Conservation (phyloP, 2,888 invertebrate genomes). For the Patella ulyssiponensis region DNA sequence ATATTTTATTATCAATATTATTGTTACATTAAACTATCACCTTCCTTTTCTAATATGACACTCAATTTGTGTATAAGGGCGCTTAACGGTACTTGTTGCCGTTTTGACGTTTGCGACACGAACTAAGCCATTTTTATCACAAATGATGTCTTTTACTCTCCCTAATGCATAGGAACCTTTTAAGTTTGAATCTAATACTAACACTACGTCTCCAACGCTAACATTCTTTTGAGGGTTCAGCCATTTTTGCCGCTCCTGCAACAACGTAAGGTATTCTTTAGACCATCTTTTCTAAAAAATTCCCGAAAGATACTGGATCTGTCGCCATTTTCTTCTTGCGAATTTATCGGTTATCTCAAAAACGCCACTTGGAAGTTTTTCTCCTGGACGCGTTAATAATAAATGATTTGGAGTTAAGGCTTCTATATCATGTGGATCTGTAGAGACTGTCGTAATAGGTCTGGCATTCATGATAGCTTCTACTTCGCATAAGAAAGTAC, state of each 20-base stretch:
- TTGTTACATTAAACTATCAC: too few relatives aligned
- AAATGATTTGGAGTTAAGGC: slow-evolving; percentile 39
- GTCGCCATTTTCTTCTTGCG: slow-evolving; percentile 34
- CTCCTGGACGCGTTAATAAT: slow-evolving; percentile 17
- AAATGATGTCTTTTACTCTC: not conserved
- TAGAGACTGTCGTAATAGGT: slow-evolving; percentile 32
- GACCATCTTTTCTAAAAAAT: slow-evolving; percentile 34
- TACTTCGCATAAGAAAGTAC: slow-evolving; percentile 36
- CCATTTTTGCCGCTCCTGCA: slow-evolving; percentile 33
- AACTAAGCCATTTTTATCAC: slow-evolving; percentile 16
- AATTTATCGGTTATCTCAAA: slow-evolving; percentile 33
- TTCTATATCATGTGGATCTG: slow-evolving; percentile 26
- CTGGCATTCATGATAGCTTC: slow-evolving; percentile 34
- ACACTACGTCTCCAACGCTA: slow-evolving; percentile 12
- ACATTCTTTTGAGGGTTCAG: not conserved
- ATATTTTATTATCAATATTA: too few relatives aligned
- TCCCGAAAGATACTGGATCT: slow-evolving; percentile 39
- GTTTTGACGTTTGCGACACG: slow-evolving; percentile 16
- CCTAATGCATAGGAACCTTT: slow-evolving; percentile 14
- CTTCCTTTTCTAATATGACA: slow-evolving; percentile 11
- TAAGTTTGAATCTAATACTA: slow-evolving; percentile 12
- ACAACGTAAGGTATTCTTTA: slow-evolving; percentile 24
- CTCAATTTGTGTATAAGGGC: slow-evolving; percentile 20
- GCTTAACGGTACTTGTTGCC: not conserved
- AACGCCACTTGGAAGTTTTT: slow-evolving; percentile 29